Conservation (phyloP, 2,797 vertebrate species). For the Ambastaia sidthimunki region DNA sequence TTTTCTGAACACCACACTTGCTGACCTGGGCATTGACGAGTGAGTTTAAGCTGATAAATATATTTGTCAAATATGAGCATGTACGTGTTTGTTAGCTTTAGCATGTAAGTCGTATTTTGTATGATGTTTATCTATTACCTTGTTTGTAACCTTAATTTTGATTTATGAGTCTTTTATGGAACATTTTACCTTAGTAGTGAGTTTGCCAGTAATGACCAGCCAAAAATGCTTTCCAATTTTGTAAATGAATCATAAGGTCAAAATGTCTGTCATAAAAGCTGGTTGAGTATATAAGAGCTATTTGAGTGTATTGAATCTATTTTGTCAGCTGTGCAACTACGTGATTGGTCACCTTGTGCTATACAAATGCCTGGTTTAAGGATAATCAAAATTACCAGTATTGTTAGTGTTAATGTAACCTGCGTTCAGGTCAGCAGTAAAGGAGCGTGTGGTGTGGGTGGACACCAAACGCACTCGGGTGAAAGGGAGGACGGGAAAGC, state of each 20-base stretch:
- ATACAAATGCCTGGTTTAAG: background rate
- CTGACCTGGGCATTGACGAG: slow-evolving; percentile 80
- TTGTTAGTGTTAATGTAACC: background rate
- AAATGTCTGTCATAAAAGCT: background rate
- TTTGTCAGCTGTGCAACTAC: too few species aligned
- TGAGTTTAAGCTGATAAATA: slow-evolving; percentile 64
- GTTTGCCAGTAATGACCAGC: background rate
- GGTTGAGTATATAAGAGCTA: background rate
- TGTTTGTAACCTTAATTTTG: too few species aligned
- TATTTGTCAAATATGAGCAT: background rate
- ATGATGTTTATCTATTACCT: too few species aligned
- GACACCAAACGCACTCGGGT: slow-evolving; percentile 79
- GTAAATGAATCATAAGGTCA: background rate
- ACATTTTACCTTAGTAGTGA: background rate
- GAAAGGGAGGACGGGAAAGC: slow-evolving; percentile 77
- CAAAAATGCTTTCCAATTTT: background rate
- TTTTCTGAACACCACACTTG: slow-evolving; percentile 77
- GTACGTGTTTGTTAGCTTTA: background rate
- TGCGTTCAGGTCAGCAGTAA: slow-evolving; percentile 74
- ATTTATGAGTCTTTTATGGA: background rate
- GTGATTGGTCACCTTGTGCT: too few species aligned
- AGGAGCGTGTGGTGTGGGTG: slow-evolving; percentile 80
- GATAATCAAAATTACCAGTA: too few species aligned
- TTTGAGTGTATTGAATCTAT: background rate
- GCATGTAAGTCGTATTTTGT: background rate